These are phyloP conservation scores for Pimpla rufipes DNA, from an alignment of 2,888 invertebrate genomes.

Conservation along the genomic window DNA sequence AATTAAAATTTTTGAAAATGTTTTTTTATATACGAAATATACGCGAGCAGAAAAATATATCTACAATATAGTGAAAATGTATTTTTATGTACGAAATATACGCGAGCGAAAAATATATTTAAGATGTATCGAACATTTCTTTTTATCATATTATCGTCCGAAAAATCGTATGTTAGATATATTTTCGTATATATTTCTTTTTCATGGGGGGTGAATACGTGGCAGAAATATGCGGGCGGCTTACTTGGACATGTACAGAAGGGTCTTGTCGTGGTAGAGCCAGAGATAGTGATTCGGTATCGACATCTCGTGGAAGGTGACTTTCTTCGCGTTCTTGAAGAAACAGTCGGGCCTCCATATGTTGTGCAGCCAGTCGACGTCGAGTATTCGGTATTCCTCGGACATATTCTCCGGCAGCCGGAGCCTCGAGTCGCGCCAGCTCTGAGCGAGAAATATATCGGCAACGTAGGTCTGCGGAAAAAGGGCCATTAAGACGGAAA, in stretches of 20 bases:
- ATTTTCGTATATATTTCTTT: too few relatives aligned
- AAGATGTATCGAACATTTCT: too few relatives aligned
- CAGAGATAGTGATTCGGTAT: slow-evolving; percentile 97
- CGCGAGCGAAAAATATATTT: too few relatives aligned
- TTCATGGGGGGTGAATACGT: too few relatives aligned
- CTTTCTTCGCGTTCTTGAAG: slow-evolving; percentile 97
- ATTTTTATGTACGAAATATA: too few relatives aligned
- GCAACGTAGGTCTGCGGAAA: slow-evolving; percentile 94
- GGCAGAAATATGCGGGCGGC: slow-evolving; percentile 75
- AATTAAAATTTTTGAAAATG: too few relatives aligned
- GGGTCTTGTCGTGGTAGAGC: slow-evolving; percentile 96
- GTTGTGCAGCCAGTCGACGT: slow-evolving; percentile 95
- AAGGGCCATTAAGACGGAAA: slow-evolving; percentile 23
- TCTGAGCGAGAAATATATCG: slow-evolving; percentile 96
- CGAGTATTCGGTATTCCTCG: slow-evolving; percentile 95
- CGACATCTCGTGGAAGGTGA: slow-evolving; percentile 97
- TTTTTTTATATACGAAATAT: too few relatives aligned
- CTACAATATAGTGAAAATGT: too few relatives aligned
- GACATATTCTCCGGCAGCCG: slow-evolving; percentile 97
- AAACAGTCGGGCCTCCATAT: slow-evolving; percentile 98
- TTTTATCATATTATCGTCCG: too few relatives aligned
- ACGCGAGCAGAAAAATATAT: too few relatives aligned
- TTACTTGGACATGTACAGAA: slow-evolving; percentile 97
- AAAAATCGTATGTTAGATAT: too few relatives aligned
- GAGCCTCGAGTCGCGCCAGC: slow-evolving; percentile 95